phyloP scores from a whole-genome alignment of 1,140 invertebrate species.

The Drosophila santomea region DNA sequence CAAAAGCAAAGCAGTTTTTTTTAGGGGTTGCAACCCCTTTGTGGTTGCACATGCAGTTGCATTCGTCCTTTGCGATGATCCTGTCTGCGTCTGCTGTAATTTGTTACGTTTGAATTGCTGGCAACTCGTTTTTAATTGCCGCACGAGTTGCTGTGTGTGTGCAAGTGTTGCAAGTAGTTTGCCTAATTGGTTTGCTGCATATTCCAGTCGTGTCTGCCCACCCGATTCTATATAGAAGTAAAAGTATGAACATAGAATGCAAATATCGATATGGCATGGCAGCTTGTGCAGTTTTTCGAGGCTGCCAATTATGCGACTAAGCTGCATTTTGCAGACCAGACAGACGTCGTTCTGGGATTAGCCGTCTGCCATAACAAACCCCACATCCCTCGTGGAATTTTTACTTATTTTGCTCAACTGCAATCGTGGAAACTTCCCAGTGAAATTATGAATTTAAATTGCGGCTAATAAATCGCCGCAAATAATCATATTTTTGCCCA shows the following conservation, averaged over 20 bases:
- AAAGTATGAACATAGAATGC: slow-evolving; percentile 3
- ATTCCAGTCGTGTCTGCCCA: slow-evolving; percentile 9
- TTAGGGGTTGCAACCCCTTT: slow-evolving; percentile 41
- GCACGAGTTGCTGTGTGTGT: slow-evolving; percentile 33
- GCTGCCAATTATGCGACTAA: slow-evolving; percentile 72
- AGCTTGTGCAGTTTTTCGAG: slow-evolving; percentile 27
- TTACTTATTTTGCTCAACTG: slow-evolving; percentile 7
- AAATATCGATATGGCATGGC: slow-evolving; percentile 32
- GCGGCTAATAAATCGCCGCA: slow-evolving; percentile 67
- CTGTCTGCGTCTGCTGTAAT: slow-evolving; percentile 41
- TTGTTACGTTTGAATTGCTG: slow-evolving; percentile 56
- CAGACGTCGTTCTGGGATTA: slow-evolving; percentile 70
- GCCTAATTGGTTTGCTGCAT: slow-evolving; percentile 68
- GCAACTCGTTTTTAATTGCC: slow-evolving; percentile 50
- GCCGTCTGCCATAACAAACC: slow-evolving; percentile 13
- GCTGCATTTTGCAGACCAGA: slow-evolving; percentile 67
- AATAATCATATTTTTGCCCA: slow-evolving; percentile 48
- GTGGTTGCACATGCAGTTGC: slow-evolving; percentile 48
- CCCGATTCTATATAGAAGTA: background rate
- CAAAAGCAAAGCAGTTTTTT: no score
- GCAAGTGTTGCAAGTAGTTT: slow-evolving; percentile 41
- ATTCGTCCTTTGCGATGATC: slow-evolving; percentile 18
- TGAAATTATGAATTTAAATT: slow-evolving; percentile 80
- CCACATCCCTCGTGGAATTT: background rate
- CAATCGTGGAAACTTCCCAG: slow-evolving; percentile 49